phyloP scores from a whole-genome alignment of 2,113 vertebrate genomes.

The Alosa alosa region DNA sequence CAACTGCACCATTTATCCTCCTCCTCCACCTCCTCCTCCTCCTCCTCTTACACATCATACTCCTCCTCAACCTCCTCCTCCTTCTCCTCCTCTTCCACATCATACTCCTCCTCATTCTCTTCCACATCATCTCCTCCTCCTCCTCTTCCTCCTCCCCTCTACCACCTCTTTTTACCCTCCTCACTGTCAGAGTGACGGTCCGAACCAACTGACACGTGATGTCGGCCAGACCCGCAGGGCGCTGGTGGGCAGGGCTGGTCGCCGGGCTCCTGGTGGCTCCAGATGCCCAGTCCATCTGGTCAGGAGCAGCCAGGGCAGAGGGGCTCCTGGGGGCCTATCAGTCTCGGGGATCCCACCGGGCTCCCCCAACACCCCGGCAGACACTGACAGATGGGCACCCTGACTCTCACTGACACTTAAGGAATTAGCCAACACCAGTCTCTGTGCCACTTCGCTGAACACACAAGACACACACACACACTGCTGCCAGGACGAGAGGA shows the following conservation, averaged over 20 bases:
- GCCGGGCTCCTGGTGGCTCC: not conserved
- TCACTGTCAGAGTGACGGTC: not conserved
- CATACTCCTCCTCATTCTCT: too few species aligned
- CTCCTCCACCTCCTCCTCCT: not conserved
- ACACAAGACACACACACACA: not conserved
- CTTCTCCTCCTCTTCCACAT: not conserved
- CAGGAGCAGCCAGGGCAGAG: too few species aligned
- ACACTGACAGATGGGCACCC: slow-evolving; percentile 40
- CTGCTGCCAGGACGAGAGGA: not conserved
- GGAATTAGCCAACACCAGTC: slow-evolving; percentile 25
- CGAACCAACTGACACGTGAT: too few species aligned
- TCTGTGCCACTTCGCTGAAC: not conserved
- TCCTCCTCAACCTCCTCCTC: not conserved
- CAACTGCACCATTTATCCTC: not conserved
- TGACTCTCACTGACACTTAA: slow-evolving; percentile 36
- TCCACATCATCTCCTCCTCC: not conserved
- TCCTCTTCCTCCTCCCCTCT: not conserved
- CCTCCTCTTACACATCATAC: not conserved
- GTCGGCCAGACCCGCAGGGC: too few species aligned
- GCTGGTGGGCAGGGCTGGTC: not conserved
- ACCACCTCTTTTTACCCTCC: not conserved
- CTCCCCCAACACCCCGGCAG: not conserved
- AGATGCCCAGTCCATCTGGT: not conserved
- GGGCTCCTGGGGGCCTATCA: not conserved
- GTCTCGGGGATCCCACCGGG: not conserved